Evolutionary conservation across 2,113 vertebrate genomes (phyloP).

Genomic region (Rhinolophus ferrumequinum): DNA sequence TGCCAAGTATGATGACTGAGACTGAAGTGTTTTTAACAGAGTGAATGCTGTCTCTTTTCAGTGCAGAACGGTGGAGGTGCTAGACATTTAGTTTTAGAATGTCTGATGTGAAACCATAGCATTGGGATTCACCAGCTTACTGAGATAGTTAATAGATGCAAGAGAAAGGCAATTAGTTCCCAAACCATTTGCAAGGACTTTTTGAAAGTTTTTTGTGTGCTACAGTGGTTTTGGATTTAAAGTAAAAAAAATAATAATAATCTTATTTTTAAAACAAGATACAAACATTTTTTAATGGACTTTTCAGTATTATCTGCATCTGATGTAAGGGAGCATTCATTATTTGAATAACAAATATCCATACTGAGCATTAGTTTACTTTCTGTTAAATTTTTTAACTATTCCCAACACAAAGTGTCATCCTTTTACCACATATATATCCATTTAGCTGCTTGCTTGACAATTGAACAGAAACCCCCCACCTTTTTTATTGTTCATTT

Average conservation of each 20-base stretch:
- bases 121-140: slow-evolving; percentile 22
- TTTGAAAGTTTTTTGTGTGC: neutral
- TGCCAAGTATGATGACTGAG: slow-evolving; percentile 73
- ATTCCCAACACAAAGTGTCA: neutral
- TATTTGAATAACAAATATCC: slow-evolving; percentile 25
- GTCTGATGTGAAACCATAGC: slow-evolving; percentile 40
- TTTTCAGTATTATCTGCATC: slow-evolving; percentile 25
- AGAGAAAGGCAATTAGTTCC: slow-evolving; percentile 14
- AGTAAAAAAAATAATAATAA: neutral
- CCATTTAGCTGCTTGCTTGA: slow-evolving; percentile 38
- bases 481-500: neutral
- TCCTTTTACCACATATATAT: slow-evolving; percentile 42
- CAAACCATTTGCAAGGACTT: neutral
- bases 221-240: slow-evolving; percentile 16
- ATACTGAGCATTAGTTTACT: neutral
- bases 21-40: slow-evolving; percentile 71
- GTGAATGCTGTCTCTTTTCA: slow-evolving; percentile 65
- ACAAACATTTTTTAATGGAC: slow-evolving; percentile 29
- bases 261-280: slow-evolving; percentile 25
- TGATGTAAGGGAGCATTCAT: neutral
- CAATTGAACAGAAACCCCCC: neutral
- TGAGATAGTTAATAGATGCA: slow-evolving; percentile 40
- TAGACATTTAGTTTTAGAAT: slow-evolving; percentile 58
- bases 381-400: slow-evolving; percentile 26
- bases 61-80: slow-evolving; percentile 46